Evolutionary conservation across 2,797 vertebrate genomes (phyloP).

Genomic region (Stomatorhinus walkeri): DNA sequence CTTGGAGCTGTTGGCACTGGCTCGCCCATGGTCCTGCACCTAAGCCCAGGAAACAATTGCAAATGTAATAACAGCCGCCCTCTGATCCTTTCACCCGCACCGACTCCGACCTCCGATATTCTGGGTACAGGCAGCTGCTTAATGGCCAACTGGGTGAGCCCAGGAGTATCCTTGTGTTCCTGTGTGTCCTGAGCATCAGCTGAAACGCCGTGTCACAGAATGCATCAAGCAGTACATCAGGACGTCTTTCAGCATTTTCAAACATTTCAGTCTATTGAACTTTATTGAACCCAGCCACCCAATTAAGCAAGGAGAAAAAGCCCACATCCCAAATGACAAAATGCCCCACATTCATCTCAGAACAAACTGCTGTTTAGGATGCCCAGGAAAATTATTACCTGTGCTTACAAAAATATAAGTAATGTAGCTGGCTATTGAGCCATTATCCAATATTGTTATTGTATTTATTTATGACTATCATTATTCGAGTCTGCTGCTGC

Average conservation of each 20-base stretch:
- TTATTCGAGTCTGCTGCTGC: background rate
- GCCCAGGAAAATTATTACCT: background rate
- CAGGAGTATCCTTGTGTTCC: background rate
- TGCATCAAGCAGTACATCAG: background rate
- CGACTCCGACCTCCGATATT: background rate
- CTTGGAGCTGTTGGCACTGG: slow-evolving; percentile 71
- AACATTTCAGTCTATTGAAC: background rate
- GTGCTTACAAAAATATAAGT: background rate
- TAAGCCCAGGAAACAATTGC: slow-evolving; percentile 47
- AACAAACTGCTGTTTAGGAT: background rate
- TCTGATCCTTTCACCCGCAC: background rate
- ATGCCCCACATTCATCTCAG: background rate
- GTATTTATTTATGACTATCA: background rate
- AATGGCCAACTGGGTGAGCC: background rate
- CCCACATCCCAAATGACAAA: background rate
- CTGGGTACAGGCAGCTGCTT: background rate
- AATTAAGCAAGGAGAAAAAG: background rate
- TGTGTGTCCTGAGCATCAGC: background rate
- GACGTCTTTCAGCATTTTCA: background rate
- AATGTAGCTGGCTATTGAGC: background rate
- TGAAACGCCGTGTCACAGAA: background rate
- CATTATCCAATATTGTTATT: background rate
- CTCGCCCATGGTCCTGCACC: slow-evolving; percentile 59
- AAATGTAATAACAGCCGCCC: background rate
- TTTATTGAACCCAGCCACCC: background rate